Evolutionary conservation across 2,888 invertebrate genomes (phyloP).

Genomic region (Nipponacmea schrenckii): DNA sequence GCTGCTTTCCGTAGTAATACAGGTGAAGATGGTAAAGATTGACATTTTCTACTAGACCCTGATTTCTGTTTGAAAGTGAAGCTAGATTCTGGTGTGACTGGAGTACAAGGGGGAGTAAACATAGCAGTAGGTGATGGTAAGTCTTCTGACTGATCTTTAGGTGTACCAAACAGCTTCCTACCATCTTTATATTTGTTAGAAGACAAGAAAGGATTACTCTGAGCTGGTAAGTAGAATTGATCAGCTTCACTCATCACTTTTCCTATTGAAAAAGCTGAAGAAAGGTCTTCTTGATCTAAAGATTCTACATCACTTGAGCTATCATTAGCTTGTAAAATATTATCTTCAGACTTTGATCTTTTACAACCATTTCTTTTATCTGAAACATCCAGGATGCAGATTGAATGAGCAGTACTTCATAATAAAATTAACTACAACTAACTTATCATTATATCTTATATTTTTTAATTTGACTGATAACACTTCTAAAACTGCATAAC

Average conservation of each 20-base stretch:
- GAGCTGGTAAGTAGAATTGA: conserved; percentile 65
- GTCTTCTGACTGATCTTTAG: conserved; percentile 67
- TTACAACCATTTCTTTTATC: conserved; percentile 36
- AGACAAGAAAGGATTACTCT: conserved; percentile 58
- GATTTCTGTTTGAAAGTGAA: conserved; percentile 1
- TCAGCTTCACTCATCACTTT: conserved; percentile 79
- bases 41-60: conserved; percentile 44
- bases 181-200: conserved; percentile 57
- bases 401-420: no score
- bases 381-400: not conserved
- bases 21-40: conserved; percentile 64
- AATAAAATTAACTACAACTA: no score
- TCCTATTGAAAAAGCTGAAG: conserved; percentile 1
- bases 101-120: conserved; percentile 59
- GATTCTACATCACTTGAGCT: conserved; percentile 13
- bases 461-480: no score
- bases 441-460: no score
- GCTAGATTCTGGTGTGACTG: conserved; percentile 29
- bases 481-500: no score
- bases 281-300: conserved; percentile 21
- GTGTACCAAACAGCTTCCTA: conserved; percentile 47
- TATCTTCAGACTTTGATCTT: conserved; percentile 59
- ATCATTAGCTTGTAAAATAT: conserved; percentile 54
- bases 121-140: conserved; percentile 75
- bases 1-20: conserved; percentile 55